Evolutionary conservation across 2,888 invertebrate species (phyloP), one percentile per base, ranked within the genome.

Genomic region (Operophtera brumata): DNA sequence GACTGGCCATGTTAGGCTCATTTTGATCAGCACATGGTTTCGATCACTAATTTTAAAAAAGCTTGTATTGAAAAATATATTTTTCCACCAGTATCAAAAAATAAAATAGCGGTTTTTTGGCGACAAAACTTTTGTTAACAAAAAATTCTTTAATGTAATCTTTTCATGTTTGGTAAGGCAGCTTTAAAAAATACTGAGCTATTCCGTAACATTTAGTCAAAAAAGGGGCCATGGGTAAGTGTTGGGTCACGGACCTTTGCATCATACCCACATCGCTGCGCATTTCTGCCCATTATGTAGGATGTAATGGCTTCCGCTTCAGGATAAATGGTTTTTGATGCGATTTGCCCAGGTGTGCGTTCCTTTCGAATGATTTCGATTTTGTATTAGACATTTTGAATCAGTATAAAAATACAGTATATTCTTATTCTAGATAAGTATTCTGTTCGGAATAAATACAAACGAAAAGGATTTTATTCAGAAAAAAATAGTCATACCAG

Each of bases 241-340:
- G 30, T 30, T 30, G 44, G 20, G 41, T 25, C 32, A 39, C 32
- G 25, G 51, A 42, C 41, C 50, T 51, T 57, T 44, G 50, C 54
- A 56, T 43, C 47, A 55, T 55, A 58, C 42, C 51, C 57, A 51
- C 48, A 52, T 42, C 57, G 52, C 32, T 60, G 60, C 59, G 32
- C 51, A 46, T 60, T 50, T 60, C 52, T 40, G 26, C 41, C 51
- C 54, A 52, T 60, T 60, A 60, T 57, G 57, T 57, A 57, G 48
- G 57, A 49, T 54, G 54, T 54, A 60, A 60, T 57, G 60, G 60
- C 35, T 57, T 57, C 54, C 54, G 30, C 13, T 35, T 32, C 37
- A 49, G 56, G 60, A 49, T 61, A 61, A 57, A 61, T 61, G 57
- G 57, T 57, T 57, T 61, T 54, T 61, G 54, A 60, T 42, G 46